Evolutionary conservation across 2,797 vertebrate genomes (phyloP), one percentile per base, ranked within the genome.

Genomic region (Enteromius trimaculatus): DNA sequence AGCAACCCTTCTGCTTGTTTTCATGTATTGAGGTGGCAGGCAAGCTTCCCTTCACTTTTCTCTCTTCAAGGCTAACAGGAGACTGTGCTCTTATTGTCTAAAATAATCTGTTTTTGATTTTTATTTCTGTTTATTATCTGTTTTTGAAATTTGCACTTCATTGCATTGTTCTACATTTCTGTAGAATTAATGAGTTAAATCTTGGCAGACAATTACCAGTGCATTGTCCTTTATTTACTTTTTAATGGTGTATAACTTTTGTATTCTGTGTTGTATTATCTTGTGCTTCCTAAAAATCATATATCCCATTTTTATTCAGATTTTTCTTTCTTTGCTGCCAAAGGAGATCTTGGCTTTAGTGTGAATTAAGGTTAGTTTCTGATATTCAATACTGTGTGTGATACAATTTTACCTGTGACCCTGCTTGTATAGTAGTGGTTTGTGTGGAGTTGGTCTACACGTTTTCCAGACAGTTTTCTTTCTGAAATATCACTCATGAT

Each of bases 1-100:
- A 83, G 81, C 74, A 83, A 83, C 81, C 74, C 51, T 65, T 77
- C 51, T 47, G 66, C 34, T 26, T 58, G 74, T 83, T 76, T 44
- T 81, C 47, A 51, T 65, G 31, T 14, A n/a, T 8, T 64, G 6
- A 58, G n/a, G 31, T 31, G 74, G 17, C 39, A 26, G 70, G 64
- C 16, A 21, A 21, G 70, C 58, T 51, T 75, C 64, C 16, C 42
- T 74, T 74, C 21, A 37, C 68, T 21, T 74, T 51, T 39, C 19
- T 17, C 39, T 19, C 26, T 68, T 47, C n/a, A 53, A 71, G 39
- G 21, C 47, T 68, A 39, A 11, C 19, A 26, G 26, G 17, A 10
- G n/a, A 19, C 21, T 72, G 2, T 62, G 68, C 19, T 31, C 21
- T 34, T 44, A 47, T 34, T 31, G 60, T 23, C 11, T 60, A 13